Conservation (phyloP, 2,797 vertebrate genomes). For the Garrulus glandarius region DNA sequence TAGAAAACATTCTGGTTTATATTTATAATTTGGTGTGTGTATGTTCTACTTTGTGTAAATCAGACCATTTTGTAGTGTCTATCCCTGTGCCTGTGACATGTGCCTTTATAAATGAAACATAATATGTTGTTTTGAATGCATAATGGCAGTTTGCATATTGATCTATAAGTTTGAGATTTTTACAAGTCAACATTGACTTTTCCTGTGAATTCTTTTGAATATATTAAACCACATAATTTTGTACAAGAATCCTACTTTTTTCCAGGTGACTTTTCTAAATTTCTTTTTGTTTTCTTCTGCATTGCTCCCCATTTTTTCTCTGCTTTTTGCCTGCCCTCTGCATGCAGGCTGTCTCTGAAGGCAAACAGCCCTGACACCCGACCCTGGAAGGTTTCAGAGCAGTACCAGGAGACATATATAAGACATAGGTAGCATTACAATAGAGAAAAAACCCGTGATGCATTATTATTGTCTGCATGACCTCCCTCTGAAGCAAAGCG, state of each 20-base stretch:
- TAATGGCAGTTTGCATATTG: not conserved
- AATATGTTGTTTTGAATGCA: not conserved
- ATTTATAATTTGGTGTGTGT: not conserved
- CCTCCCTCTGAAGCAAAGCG: slow-evolving; percentile 6
- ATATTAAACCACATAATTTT: not conserved
- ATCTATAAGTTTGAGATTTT: not conserved
- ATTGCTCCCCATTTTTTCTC: not conserved
- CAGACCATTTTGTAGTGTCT: slow-evolving; percentile 1
- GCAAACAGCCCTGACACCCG: not conserved
- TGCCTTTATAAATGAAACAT: slow-evolving; percentile 33
- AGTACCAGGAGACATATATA: not conserved
- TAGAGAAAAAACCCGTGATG: not conserved
- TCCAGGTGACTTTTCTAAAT: not conserved
- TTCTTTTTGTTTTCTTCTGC: not conserved
- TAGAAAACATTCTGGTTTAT: not conserved
- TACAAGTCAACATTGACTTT: not conserved
- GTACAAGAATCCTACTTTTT: not conserved
- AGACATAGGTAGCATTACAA: not conserved
- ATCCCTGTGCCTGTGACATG: not conserved
- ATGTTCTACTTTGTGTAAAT: not conserved
- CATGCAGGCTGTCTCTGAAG: not conserved
- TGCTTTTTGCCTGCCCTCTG: not conserved
- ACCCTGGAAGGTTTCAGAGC: not conserved
- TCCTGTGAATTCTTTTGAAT: not conserved
- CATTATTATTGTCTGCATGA: slow-evolving; percentile 54